Base-by-base conservation (phyloP, 2,888 invertebrate genomes). In the Helobdella robusta region DNA sequence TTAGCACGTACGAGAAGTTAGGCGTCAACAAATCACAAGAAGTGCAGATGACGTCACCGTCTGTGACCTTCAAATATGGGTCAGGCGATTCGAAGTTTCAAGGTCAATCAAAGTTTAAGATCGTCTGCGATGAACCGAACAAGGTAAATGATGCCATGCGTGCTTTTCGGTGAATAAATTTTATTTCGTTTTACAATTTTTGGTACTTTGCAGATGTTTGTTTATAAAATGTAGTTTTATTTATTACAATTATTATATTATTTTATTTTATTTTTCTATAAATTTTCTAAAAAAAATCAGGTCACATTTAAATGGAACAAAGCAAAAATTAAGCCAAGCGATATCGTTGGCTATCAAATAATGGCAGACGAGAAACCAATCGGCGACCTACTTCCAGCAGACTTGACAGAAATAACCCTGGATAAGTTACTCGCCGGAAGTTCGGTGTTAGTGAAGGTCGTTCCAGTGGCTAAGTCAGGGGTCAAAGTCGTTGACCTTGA, bases 361-460 rank as follows among this genome's bases (percentile, higher is more conserved):
- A 73, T 75, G 46, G 74, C 78, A 6, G 76, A 79, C 67, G 75
- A 75, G 50, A 74, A 76, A 66, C 73, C 73, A 20, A 70, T 76
- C n/a, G 76, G 76, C n/a, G 70, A 71, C 23, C 62, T 74, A 6
- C 74, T 76, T 34, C 71, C 64, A 62, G 71, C 71, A 40, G 73
- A 73, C 58, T 73, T 73, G 1, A 67, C 70, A 44, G 74, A 76
- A 69, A 75, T 77, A 70, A 71, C 75, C 67, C 73, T 79, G 46
- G 78, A 77, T 70, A 77, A 77, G 70, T 70, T 79, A 65, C 70
- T 73, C 8, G 75, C 78, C 60, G 78, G 78, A 73, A 46, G 32
- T 58, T 36, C 50, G 44, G 61, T 77, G 28, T 73, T 71, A 63
- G 74, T 78, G 2, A 70, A 74, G 54, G 74, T 79, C 20, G 72